Evolutionary conservation across 2,797 vertebrate genomes (phyloP), one percentile per base, ranked within the genome.

Genomic region (Acropternis orthonyx): DNA sequence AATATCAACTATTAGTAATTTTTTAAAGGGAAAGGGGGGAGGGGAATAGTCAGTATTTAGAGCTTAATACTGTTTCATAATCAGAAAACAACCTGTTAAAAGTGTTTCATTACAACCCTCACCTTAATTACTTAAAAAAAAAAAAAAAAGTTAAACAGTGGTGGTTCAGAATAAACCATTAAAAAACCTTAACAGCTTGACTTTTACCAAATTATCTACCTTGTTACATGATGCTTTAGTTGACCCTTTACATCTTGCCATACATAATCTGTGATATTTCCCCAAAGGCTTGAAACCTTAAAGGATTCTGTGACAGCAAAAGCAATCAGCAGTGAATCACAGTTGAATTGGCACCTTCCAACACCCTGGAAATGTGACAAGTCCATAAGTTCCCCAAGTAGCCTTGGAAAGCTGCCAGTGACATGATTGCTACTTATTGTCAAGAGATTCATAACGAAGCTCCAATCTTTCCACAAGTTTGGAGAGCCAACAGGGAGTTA

Each of bases 241-340:
- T 93, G 85, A 86, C 66, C 86, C 65, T 55, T 75, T 63, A 72
- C 37, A 68, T 74, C 61, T 92, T 84, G 83, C 83, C 88, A 88
- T 84, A n/a, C 37, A 65, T 86, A 65, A 85, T 86, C 69, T 3
- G 0, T 44, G 58, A 94, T 58, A 94, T 93, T 93, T 84, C 73
- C 92, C 86, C 5, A 12, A 68, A 84, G 83, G 19, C 69, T 88
- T 94, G 66, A 90, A 92, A 58, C 49, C 62, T 81, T 83, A 81
- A 90, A 92, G 34, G 69, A 81, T 77, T 88, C 58, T 80, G 54
- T 67, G 73, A 90, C 34, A 94, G 73, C 39, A 88, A 92, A 93
- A 92, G 83, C 69, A 90, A 81, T 93, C 83, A 90, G 83, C 66
- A 84, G 66, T 96, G 95, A 94, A 95, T 90, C 86, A 81, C 69